Conservation (phyloP, 64 coral and sea anemone species). For the Montipora cactus region DNA sequence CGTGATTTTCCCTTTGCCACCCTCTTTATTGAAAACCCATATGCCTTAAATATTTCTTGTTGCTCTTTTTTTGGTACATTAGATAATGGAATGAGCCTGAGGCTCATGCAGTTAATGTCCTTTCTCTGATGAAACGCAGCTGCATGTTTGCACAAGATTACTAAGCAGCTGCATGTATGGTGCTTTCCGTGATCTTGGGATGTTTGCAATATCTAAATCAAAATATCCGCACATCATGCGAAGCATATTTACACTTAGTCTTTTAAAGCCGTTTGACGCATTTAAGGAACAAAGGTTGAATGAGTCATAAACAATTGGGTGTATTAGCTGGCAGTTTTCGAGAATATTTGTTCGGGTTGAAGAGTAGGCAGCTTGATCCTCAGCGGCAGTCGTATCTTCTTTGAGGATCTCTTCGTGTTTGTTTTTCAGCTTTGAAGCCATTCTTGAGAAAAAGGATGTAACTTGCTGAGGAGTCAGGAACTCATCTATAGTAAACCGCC, state of each 20-base stretch:
- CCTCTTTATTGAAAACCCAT: background rate
- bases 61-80: background rate
- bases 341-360: constrained; percentile 6
- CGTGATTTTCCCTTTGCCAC: background rate
- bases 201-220: no score
- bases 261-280: background rate
- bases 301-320: constrained; percentile 61
- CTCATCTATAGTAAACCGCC: no score
- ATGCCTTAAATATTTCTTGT: background rate
- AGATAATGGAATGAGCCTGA: background rate
- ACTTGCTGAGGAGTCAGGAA: no score
- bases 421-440: no score
- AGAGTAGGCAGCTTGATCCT: no score
- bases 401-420: no score
- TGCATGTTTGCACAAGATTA: constrained; percentile 7
- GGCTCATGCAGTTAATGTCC: background rate
- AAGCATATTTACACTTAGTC: no score
- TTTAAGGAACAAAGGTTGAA: constrained; percentile 58
- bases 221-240: no score
- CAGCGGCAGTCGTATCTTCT: no score
- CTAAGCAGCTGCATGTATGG: background rate
- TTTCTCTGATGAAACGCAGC: background rate
- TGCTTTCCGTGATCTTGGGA: no score
- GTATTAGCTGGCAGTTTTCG: constrained; percentile 45
- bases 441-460: no score